Base-by-base conservation (phyloP, 2,888 invertebrate species). In the Cheiracanthium punctorium region DNA sequence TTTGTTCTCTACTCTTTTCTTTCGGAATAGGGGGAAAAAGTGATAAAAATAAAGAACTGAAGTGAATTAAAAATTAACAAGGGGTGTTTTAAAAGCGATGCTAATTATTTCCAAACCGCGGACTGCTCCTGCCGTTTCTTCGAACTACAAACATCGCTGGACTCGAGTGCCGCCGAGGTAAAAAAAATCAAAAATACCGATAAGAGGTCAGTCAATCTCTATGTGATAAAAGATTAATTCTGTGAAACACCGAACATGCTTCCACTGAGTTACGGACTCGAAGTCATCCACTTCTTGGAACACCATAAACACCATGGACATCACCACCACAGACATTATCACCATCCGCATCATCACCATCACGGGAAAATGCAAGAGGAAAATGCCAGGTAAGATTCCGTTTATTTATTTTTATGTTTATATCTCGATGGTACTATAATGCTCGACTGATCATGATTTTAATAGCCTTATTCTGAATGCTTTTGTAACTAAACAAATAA, bases 201-300 rank as follows among this genome's bases (percentile, higher is more conserved):
- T n/a, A n/a, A n/a, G n/a, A n/a, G n/a, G n/a, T n/a, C n/a, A n/a
- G n/a, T n/a, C n/a, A 64, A 12, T 37, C 28, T 52, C 1, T 24
- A 32, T 48, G 12, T 1, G 48, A 29, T 70, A 65, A 41, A 43
- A 41, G 72, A n/a, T n/a, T n/a, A 17, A 64, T 48, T 30, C 7
- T 41, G 37, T 20, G 79, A 70, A 33, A 75, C 58, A 58, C 37
- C 37, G 10, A 37, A 37, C 37, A 87, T 87, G 87, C 65, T 87
- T 67, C 87, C 87, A n/a, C 30, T 87, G 37, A 87, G 87, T 74
- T 87, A 87, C 77, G 87, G 87, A n/a, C 32, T 87, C 12, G 87
- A 87, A 70, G 87, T 87, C 17, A 87, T 87, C n/a, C 87, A 87
- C 43, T 87, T 87, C 43, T 70, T 87, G 73, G 86, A 88, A 28